Conservation (phyloP, 2,797 vertebrate species). For the Parauchenoglanis ngamensis region DNA sequence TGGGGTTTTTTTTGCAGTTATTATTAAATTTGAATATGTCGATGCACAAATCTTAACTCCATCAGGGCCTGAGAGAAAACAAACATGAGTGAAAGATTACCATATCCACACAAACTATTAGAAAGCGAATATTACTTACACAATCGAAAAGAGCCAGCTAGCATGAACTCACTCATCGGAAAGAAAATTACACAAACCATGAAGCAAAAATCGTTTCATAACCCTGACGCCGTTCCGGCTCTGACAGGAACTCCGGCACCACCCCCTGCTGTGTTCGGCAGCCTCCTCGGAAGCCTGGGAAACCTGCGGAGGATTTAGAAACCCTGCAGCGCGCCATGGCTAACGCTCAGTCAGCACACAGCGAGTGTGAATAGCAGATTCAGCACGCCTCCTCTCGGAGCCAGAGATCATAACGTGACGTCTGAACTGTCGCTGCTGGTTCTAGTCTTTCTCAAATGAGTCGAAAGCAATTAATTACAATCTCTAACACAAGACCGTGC, state of each 20-base stretch:
- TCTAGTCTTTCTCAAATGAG: not conserved
- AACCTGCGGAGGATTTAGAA: not conserved
- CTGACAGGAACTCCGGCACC: not conserved
- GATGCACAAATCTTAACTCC: too few species aligned
- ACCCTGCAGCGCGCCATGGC: not conserved
- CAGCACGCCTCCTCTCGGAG: not conserved
- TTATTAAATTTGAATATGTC: not conserved
- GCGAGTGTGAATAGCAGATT: not conserved
- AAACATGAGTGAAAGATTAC: not conserved
- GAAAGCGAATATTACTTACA: not conserved
- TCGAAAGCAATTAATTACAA: not conserved
- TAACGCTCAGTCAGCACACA: not conserved
- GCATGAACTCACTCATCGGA: not conserved
- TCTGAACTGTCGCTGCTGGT: not conserved
- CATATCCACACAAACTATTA: not conserved
- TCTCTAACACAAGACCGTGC: not conserved
- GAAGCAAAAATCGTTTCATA: not conserved
- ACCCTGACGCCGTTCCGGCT: not conserved
- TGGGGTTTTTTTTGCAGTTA: too few species aligned
- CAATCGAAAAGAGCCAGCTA: not conserved
- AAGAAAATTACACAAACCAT: too few species aligned
- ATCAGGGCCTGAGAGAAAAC: not conserved
- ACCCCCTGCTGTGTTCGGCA: not conserved
- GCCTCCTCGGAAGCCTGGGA: not conserved
- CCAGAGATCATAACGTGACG: not conserved